These are phyloP conservation scores for Phengaris alcon DNA, from an alignment of 2,888 invertebrate species.

Conservation along the genomic window DNA sequence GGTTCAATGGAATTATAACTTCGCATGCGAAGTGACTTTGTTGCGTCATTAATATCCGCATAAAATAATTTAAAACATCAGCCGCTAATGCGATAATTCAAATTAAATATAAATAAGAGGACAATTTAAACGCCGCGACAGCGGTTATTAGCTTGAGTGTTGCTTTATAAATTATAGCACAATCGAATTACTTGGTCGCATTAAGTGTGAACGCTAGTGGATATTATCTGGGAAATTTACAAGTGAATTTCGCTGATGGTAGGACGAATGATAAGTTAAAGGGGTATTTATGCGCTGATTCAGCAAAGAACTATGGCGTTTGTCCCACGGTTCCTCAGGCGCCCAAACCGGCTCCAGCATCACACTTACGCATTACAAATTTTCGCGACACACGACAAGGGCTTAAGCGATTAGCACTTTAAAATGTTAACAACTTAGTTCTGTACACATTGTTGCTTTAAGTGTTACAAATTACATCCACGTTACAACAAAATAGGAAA, in stretches of 20 bases:
- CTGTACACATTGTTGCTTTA: constrained; percentile 1
- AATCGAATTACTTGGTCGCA: not conserved
- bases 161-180: not conserved
- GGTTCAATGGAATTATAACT: constrained; percentile 37
- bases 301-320: constrained; percentile 25
- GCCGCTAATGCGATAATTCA: constrained; percentile 29
- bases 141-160: constrained; percentile 14
- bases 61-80: constrained; percentile 36
- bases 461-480: constrained; percentile 2
- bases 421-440: constrained; percentile 4
- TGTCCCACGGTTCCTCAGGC: constrained; percentile 38
- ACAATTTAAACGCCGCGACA: constrained; percentile 27
- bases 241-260: constrained; percentile 1
- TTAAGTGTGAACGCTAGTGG: constrained; percentile 19
- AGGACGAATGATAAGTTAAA: constrained; percentile 7
- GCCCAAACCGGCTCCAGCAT: constrained; percentile 38
- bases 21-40: constrained; percentile 35
- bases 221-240: constrained; percentile 13
- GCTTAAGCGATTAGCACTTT: constrained; percentile 27
- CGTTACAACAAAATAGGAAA: not conserved
- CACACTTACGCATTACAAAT: constrained; percentile 38
- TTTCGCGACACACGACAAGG: constrained; percentile 27
- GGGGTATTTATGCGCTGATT: constrained; percentile 20
- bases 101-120: constrained; percentile 30
- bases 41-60: constrained; percentile 35